These are phyloP conservation scores for Epinephelus malabaricus DNA, from an alignment of 2,797 vertebrate genomes.

Conservation along the genomic window DNA sequence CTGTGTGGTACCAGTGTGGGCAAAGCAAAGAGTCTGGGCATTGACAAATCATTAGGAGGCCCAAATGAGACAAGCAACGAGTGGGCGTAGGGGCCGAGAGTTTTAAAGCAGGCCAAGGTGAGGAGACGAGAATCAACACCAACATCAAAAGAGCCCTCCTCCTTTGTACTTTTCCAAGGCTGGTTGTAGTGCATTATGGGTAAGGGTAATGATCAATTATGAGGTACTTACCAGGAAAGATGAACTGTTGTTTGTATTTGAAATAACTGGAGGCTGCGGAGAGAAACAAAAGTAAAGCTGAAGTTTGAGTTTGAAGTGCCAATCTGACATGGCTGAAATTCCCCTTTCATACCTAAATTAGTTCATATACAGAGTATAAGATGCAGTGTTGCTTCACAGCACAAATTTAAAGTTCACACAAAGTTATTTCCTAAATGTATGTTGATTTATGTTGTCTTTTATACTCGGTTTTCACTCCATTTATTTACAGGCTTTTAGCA, in stretches of 20 bases:
- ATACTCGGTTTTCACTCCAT: too few species aligned
- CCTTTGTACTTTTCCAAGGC: conserved; percentile 35
- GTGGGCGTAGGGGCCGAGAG: conserved; percentile 60
- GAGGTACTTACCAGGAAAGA: conserved; percentile 94
- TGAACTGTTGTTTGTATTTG: conserved; percentile 99
- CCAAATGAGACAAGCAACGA: conserved; percentile 56
- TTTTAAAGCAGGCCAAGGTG: conserved; percentile 58
- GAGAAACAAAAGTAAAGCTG: conserved; percentile 60
- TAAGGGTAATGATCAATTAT: conserved; percentile 64
- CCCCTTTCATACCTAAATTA: not conserved
- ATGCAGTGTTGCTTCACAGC: too few species aligned
- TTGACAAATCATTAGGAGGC: conserved; percentile 70
- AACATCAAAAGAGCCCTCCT: conserved; percentile 76
- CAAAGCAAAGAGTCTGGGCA: conserved; percentile 49
- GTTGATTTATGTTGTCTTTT: too few species aligned
- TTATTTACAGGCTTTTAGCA: too few species aligned
- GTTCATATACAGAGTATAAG: not conserved
- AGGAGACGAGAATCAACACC: conserved; percentile 56
- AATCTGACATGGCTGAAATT: not conserved
- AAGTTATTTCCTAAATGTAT: too few species aligned
- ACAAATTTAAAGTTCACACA: too few species aligned
- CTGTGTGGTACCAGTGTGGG: conserved; percentile 36
- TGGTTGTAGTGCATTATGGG: conserved; percentile 66
- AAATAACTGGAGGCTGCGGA: conserved; percentile 96
- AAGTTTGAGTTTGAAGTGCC: conserved; percentile 29